These are phyloP conservation scores for Eubasilissa splendida DNA, from an alignment of 2,888 invertebrate species.

Conservation along the genomic window DNA sequence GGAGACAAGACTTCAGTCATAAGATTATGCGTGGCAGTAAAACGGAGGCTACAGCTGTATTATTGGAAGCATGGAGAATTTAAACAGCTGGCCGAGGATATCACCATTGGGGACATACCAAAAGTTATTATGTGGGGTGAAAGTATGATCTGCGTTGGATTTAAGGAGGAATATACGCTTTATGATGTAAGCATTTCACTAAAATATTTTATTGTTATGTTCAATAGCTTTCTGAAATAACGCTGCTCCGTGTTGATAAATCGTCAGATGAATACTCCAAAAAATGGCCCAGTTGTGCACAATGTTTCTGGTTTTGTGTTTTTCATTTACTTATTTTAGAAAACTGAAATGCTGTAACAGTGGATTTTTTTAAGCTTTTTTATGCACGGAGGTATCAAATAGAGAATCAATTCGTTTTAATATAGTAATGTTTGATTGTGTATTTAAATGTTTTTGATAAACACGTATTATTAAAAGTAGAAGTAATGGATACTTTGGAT, in stretches of 20 bases:
- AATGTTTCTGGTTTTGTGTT: too few species aligned
- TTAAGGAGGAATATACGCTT: slow-evolving; percentile 85
- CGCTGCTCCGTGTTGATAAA: neutral
- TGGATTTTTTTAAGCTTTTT: too few species aligned
- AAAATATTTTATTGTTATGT: neutral
- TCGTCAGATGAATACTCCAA: neutral
- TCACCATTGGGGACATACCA: slow-evolving; percentile 86
- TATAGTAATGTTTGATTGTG: neutral
- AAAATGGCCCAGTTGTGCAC: too few species aligned
- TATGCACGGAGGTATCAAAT: too few species aligned
- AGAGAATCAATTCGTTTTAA: too few species aligned
- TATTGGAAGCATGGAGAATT: slow-evolving; percentile 92
- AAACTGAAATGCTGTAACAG: neutral
- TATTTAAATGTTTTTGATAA: too few species aligned
- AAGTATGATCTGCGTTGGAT: slow-evolving; percentile 90
- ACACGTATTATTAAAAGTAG: too few species aligned
- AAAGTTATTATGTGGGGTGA: slow-evolving; percentile 87
- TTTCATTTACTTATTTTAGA: neutral
- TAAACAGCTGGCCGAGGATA: slow-evolving; percentile 80
- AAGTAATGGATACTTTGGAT: too few species aligned
- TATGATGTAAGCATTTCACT: slow-evolving; percentile 74
- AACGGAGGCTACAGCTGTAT: slow-evolving; percentile 87
- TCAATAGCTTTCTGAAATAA: neutral
- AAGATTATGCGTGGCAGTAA: slow-evolving; percentile 91
- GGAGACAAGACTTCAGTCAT: slow-evolving; percentile 84